phyloP scores from a whole-genome alignment of 2,113 vertebrate species.

The Sclerurus mexicanus region DNA sequence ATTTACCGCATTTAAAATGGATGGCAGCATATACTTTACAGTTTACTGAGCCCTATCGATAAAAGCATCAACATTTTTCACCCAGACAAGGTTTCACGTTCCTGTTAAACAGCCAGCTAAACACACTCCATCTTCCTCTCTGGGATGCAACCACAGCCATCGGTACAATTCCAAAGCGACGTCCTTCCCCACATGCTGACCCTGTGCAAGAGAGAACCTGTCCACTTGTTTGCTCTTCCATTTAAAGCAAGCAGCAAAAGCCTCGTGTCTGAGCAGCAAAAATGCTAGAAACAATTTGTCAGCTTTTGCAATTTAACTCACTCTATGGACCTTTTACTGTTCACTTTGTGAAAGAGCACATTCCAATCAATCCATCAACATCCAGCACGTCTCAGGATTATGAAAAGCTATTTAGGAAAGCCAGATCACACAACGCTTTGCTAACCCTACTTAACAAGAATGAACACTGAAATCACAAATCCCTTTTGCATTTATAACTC shows the following conservation, averaged over 20 bases:
- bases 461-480: neutral
- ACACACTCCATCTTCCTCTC: conserved; percentile 2
- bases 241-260: neutral
- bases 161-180: neutral
- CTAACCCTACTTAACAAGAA: neutral
- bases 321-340: neutral
- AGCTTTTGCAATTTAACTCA: neutral
- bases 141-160: neutral
- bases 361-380: neutral
- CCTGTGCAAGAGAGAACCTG: neutral
- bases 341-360: neutral
- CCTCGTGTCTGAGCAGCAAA: neutral
- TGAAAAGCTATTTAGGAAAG: neutral
- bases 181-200: neutral
- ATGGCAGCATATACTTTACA: conserved; percentile 23
- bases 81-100: conserved; percentile 27
- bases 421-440: neutral
- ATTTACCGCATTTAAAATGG: conserved; percentile 16
- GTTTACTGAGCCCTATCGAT: conserved; percentile 53
- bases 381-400: neutral
- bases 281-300: neutral
- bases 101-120: neutral
- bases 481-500: neutral
- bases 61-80: conserved; percentile 61
- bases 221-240: neutral